Evolutionary conservation across 2,888 invertebrate species (phyloP).

Genomic region (Lasiommata megera): DNA sequence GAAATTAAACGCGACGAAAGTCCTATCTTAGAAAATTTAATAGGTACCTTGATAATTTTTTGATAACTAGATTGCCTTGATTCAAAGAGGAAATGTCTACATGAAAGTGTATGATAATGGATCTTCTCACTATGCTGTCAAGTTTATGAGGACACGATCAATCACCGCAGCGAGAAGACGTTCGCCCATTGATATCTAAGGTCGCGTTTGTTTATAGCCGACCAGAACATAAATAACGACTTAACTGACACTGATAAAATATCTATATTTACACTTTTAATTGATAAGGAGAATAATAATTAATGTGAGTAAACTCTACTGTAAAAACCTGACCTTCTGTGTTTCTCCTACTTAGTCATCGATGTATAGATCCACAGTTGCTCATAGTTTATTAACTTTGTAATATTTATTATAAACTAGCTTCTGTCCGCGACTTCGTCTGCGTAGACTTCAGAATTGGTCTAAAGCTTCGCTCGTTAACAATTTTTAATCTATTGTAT

Average conservation of each 20-base stretch:
- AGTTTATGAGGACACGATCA: conserved; percentile 12
- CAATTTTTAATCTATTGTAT: too few relatives aligned
- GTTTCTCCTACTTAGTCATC: background rate
- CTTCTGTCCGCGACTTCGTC: too few relatives aligned
- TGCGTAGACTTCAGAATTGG: too few relatives aligned
- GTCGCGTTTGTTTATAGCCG: conserved; percentile 23
- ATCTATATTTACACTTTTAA: conserved; percentile 11
- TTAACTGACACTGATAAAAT: conserved; percentile 14
- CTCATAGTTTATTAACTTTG: too few relatives aligned
- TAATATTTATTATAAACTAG: too few relatives aligned
- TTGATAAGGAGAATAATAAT: conserved; percentile 12
- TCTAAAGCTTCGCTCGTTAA: too few relatives aligned
- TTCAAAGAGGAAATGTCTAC: background rate
- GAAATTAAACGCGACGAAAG: too few relatives aligned
- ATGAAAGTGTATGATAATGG: background rate
- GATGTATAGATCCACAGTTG: background rate
- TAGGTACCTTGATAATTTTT: too few relatives aligned
- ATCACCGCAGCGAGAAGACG: conserved; percentile 18
- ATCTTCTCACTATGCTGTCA: conserved; percentile 1
- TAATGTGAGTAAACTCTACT: conserved; percentile 12
- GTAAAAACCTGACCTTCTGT: conserved; percentile 1
- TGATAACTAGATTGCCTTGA: too few relatives aligned
- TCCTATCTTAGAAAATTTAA: too few relatives aligned
- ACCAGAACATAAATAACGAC: conserved; percentile 19
- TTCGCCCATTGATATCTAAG: conserved; percentile 26